These are phyloP conservation scores for Eristalis pertinax DNA, from an alignment of 2,888 invertebrate genomes.

Conservation along the genomic window DNA sequence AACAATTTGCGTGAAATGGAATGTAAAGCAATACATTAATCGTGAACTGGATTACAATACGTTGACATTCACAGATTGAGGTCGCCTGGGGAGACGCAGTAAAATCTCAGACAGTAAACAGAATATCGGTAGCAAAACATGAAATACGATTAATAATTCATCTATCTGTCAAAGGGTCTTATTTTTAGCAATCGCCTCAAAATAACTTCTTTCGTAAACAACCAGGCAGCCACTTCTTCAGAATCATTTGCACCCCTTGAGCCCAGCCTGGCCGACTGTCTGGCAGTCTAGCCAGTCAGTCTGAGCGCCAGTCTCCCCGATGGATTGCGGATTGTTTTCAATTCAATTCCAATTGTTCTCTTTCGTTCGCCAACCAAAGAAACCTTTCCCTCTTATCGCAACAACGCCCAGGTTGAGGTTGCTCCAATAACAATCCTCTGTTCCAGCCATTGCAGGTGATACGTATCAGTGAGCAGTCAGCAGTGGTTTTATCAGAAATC, in stretches of 20 bases:
- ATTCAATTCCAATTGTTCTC: background rate
- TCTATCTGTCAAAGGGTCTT: background rate
- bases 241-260: background rate
- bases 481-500: background rate
- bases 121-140: constrained; percentile 34
- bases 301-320: constrained; percentile 11
- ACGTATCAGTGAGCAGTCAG: constrained; percentile 9
- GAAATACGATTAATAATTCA: constrained; percentile 30
- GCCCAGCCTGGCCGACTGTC: background rate
- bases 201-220: constrained; percentile 38
- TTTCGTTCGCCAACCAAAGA: constrained; percentile 1
- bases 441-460: constrained; percentile 14
- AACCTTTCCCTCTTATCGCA: constrained; percentile 10
- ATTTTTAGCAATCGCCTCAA: constrained; percentile 47
- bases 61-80: constrained; percentile 25
- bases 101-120: constrained; percentile 62
- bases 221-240: background rate
- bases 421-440: background rate
- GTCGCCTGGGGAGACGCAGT: constrained; percentile 10
- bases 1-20: too few species aligned
- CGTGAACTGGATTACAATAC: too few species aligned
- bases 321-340: background rate
- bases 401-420: background rate
- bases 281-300: background rate
- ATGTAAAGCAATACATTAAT: too few species aligned